Evolutionary conservation across 2,888 invertebrate genomes (phyloP).

Genomic region (Dilophus febrilis): DNA sequence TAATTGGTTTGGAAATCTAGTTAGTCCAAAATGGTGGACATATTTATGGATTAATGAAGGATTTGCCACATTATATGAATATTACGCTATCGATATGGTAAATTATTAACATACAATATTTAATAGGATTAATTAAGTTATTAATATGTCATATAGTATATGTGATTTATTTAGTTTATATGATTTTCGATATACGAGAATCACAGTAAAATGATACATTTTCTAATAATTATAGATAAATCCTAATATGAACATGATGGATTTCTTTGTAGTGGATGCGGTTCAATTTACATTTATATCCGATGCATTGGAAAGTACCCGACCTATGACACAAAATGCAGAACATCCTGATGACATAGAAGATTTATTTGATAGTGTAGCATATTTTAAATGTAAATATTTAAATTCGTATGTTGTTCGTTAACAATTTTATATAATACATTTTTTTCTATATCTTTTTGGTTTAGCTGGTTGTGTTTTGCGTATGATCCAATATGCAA

Average conservation of each 20-base stretch:
- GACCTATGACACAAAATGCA: conserved; percentile 67
- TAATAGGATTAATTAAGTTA: no score
- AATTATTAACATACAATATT: no score
- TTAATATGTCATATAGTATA: no score
- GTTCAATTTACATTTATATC: conserved; percentile 52
- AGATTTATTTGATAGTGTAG: conserved; percentile 68
- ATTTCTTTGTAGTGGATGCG: conserved; percentile 58
- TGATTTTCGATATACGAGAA: no score
- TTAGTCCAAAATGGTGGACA: not conserved
- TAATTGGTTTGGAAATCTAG: not conserved
- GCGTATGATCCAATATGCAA: conserved; percentile 37
- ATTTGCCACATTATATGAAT: not conserved
- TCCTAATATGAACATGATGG: conserved; percentile 52
- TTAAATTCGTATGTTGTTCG: no score
- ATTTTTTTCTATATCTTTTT: no score
- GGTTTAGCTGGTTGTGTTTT: conserved; percentile 37
- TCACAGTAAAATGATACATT: no score
- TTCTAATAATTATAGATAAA: conserved; percentile 35
- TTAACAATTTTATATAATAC: no score
- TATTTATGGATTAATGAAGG: not conserved
- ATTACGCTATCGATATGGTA: not conserved
- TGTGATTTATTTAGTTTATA: no score
- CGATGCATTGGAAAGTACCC: conserved; percentile 58
- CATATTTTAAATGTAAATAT: conserved; percentile 77
- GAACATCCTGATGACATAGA: conserved; percentile 68